A percentile compares a stretch with the other conserved stretches of the same genome.
Evolutionary conservation across 35 echinoderm and acorn worm species (phyloP).

Genomic region (Patiria miniata): DNA sequence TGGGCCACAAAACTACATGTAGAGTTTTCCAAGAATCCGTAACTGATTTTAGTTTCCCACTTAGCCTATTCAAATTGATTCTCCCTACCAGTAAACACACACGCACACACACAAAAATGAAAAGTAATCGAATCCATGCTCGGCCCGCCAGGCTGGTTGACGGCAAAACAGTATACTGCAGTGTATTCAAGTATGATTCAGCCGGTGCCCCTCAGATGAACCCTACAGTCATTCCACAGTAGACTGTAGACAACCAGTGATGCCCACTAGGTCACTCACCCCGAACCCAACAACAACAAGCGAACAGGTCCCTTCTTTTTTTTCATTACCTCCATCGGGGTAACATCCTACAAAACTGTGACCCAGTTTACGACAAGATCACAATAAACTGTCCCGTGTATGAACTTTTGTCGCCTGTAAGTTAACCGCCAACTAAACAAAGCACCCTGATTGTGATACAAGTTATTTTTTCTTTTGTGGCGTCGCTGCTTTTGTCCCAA

Average conservation of each 20-base stretch:
- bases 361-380: not conserved
- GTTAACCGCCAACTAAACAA: not conserved
- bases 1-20: no score
- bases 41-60: no score
- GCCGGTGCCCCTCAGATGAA: not conserved
- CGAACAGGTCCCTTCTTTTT: not conserved
- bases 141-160: no score
- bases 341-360: not conserved
- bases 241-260: not conserved
- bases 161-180: no score
- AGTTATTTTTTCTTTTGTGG: no score
- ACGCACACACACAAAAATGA: no score
- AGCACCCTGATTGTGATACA: no score
- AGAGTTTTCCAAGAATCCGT: no score
- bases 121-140: no score
- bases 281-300: not conserved
- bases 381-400: not conserved
- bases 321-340: not conserved
- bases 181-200: constrained; percentile 12
- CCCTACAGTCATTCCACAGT: not conserved
- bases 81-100: no score
- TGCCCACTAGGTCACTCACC: constrained; percentile 18
- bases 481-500: no score
- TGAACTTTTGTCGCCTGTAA: constrained; percentile 2
- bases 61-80: no score